Base-by-base conservation (phyloP, 2,888 invertebrate species). In the Bombylius major region DNA sequence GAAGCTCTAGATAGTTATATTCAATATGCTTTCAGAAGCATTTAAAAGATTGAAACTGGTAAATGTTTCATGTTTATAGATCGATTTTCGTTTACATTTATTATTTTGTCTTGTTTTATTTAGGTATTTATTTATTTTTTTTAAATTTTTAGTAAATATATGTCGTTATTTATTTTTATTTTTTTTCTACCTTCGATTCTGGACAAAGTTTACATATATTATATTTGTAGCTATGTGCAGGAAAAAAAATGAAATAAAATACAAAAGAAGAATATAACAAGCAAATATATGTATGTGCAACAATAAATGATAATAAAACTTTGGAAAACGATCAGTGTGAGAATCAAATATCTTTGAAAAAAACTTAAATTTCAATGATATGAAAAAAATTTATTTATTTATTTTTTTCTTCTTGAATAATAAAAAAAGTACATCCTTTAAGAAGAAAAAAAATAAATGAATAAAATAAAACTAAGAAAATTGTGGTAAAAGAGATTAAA, bases 281-380 rank as follows among this genome's bases (percentile, higher is more conserved):
- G 23, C 23, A 23, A 23, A 23, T 23, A 23, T 23, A 23, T 23
- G 23, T 23, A 23, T 23, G 23, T 23, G 23, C 23, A 23, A 55
- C 53, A 57, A 57, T 55, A 59, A 59, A 55, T 59, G 55, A 57
- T 55, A 59, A 56, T 56, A 56, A 56, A 56, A 56, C 47, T 56
- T 49, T 42, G 39, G 50, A 39, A 49, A 50, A 56, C 59, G 57
- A 57, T 59, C 59, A 54, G 56, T 53, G 59, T 57, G 56, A 59
- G 59, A 59, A 59, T 59, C 59, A 57, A 59, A 59, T 59, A 57
- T 53, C 57, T 50, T 47, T 42, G 4, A 42, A 42, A 42, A 42
- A 3, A 23, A 23, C 23, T 23, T 23, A 23, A 23, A 23, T 23
- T 23, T 23, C 23, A 23, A 23, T 23, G 23, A 23, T 23, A 23